A percentile compares a stretch with the other conserved stretches of the same genome.
phyloP scores from a whole-genome alignment of 2,797 vertebrate genomes.

The Etheostoma nigrum region DNA sequence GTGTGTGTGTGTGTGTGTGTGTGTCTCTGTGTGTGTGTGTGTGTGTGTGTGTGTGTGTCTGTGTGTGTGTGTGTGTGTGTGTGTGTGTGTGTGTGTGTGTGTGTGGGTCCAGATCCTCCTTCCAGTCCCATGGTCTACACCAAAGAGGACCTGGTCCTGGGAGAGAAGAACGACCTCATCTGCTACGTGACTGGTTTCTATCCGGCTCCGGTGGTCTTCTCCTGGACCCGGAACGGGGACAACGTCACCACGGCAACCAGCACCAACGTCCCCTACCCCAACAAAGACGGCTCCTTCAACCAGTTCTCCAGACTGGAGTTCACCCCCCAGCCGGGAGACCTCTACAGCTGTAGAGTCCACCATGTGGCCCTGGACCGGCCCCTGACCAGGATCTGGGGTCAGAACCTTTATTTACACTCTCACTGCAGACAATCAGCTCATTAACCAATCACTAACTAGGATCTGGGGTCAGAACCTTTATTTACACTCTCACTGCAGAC shows the following conservation, averaged over 20 bases:
- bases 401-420: not conserved
- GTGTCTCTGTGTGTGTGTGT: too few species aligned
- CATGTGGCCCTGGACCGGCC: slow-evolving; percentile 37
- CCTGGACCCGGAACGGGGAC: not conserved
- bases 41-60: too few species aligned
- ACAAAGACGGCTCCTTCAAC: slow-evolving; percentile 1
- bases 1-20: too few species aligned
- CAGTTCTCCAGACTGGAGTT: slow-evolving; percentile 9
- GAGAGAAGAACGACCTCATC: slow-evolving; percentile 56
- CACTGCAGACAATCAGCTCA: not conserved
- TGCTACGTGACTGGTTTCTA: slow-evolving; percentile 60
- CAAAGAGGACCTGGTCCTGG: slow-evolving; percentile 33
- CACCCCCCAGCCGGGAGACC: not conserved
- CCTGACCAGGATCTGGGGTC: slow-evolving; percentile 39
- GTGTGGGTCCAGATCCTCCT: not conserved
- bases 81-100: too few species aligned
- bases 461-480: too few species aligned
- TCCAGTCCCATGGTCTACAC: slow-evolving; percentile 49
- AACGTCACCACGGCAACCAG: not conserved
- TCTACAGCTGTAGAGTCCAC: slow-evolving; percentile 56
- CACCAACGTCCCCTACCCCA: not conserved
- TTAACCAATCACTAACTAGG: not conserved
- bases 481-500: too few species aligned
- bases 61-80: too few species aligned
- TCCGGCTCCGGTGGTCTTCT: slow-evolving; percentile 61